Percentiles rank a stretch among this genome's conserved stretches.
Conservation (phyloP, 1,140 invertebrate genomes). For the Belonocnema kinseyi region DNA sequence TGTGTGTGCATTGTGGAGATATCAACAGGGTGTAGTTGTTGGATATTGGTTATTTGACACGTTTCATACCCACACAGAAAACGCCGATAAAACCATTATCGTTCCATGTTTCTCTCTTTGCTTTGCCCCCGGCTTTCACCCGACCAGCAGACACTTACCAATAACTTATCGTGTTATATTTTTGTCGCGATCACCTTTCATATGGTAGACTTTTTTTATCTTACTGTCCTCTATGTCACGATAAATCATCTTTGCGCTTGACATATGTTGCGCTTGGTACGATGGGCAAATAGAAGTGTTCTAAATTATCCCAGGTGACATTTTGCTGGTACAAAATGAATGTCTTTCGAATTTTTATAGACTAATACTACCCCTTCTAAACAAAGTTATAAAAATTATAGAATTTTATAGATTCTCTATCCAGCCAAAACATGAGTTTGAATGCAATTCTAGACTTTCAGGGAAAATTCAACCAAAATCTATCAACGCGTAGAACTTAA, state of each 20-base stretch:
- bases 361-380: too few species aligned
- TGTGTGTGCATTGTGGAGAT: neutral
- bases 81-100: slow-evolving; percentile 56
- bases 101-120: slow-evolving; percentile 38
- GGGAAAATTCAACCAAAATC: too few species aligned
- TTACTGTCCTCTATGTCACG: slow-evolving; percentile 1
- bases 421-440: too few species aligned
- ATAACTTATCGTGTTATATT: slow-evolving; percentile 28
- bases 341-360: too few species aligned
- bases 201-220: slow-evolving; percentile 14
- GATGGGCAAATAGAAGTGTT: neutral
- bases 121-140: neutral
- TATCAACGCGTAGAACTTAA: too few species aligned
- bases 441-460: too few species aligned
- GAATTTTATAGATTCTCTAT: too few species aligned
- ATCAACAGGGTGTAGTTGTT: slow-evolving; percentile 31
- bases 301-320: too few species aligned
- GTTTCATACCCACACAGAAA: slow-evolving; percentile 44
- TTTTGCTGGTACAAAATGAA: too few species aligned
- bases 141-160: slow-evolving; percentile 26
- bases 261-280: slow-evolving; percentile 6
- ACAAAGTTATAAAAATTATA: too few species aligned
- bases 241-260: slow-evolving; percentile 23
- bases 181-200: slow-evolving; percentile 32
- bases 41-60: slow-evolving; percentile 53